phyloP scores from a whole-genome alignment of 2,888 invertebrate species.

The Oxycera nigricornis region DNA sequence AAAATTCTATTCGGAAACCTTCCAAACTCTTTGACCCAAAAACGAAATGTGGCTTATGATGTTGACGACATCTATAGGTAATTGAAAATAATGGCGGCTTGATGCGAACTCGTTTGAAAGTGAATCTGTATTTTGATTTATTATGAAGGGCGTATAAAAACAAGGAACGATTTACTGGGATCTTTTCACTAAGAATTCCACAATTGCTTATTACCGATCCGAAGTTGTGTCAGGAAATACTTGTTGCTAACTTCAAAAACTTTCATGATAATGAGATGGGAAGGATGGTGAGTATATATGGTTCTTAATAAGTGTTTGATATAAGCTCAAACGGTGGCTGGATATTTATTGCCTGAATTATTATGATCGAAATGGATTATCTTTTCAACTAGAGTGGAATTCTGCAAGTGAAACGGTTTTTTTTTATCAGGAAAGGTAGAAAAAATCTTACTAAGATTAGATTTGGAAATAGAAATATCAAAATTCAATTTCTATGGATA shows the following conservation, averaged over 20 bases:
- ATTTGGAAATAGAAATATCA: no score
- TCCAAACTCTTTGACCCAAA: slow-evolving; percentile 52
- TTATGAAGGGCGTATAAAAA: slow-evolving; percentile 52
- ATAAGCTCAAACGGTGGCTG: no score
- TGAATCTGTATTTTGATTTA: neutral
- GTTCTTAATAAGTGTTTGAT: no score
- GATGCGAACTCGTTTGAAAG: neutral
- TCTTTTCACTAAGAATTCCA: slow-evolving; percentile 57
- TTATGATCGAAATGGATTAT: no score
- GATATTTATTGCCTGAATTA: no score
- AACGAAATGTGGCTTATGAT: slow-evolving; percentile 55
- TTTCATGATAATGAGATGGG: slow-evolving; percentile 54
- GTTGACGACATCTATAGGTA: slow-evolving; percentile 60
- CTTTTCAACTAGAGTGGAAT: no score
- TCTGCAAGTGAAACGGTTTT: no score
- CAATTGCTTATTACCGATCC: slow-evolving; percentile 58
- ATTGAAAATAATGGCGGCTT: neutral
- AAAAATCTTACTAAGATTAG: no score
- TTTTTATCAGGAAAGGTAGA: no score
- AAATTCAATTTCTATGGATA: no score
- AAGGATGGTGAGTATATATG: neutral
- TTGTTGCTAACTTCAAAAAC: slow-evolving; percentile 60
- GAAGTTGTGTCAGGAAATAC: slow-evolving; percentile 53
- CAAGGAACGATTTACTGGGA: slow-evolving; percentile 58
- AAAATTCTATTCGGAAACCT: slow-evolving; percentile 57